Conservation (phyloP, 2,113 vertebrate species). For the Colaptes auratus region DNA sequence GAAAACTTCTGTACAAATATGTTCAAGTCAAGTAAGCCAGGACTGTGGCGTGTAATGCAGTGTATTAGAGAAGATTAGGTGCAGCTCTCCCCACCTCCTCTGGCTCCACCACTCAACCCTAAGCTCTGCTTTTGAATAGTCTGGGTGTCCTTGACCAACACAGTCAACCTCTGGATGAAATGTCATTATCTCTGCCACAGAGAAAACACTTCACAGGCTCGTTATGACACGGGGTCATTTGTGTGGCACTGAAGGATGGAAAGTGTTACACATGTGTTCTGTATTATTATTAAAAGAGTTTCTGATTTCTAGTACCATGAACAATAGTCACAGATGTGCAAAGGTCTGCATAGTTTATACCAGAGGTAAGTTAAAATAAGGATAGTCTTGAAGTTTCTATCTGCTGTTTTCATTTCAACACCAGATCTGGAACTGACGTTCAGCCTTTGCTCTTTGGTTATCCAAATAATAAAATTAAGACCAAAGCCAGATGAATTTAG, state of each 20-base stretch:
- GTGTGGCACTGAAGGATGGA: not conserved
- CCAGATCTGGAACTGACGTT: constrained; percentile 22
- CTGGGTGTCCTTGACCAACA: not conserved
- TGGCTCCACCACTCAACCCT: not conserved
- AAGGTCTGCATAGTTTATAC: not conserved
- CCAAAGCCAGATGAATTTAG: constrained; percentile 23
- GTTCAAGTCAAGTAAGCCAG: not conserved
- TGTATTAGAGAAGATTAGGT: not conserved
- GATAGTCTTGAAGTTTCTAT: constrained; percentile 18
- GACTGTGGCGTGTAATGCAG: not conserved
- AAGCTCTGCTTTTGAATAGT: not conserved
- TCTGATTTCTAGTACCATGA: constrained; percentile 3
- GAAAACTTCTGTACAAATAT: not conserved
- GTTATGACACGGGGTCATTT: not conserved
- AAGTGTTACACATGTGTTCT: constrained; percentile 31
- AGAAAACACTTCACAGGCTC: not conserved
- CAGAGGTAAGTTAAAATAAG: not conserved
- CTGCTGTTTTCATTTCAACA: constrained; percentile 1
- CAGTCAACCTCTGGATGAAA: not conserved
- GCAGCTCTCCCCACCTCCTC: not conserved
- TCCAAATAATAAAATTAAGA: constrained; percentile 38
- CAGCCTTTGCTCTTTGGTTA: constrained; percentile 35
- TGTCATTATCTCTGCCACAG: not conserved
- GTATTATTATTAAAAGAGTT: not conserved
- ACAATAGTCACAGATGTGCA: not conserved